Conservation (phyloP, 2,888 invertebrate species). For the Sphaerophoria rueppellii region DNA sequence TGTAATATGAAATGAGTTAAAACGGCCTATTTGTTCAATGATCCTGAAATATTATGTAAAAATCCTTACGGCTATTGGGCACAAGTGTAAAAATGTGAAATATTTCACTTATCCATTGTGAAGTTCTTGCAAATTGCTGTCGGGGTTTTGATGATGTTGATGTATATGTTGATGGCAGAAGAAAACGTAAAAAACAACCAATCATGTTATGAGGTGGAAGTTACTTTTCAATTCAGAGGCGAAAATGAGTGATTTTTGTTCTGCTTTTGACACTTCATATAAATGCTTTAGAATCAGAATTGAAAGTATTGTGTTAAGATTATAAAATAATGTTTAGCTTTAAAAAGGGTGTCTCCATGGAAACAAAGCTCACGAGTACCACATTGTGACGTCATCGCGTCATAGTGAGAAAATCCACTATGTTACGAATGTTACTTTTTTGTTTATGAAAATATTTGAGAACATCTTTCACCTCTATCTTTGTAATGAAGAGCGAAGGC, state of each 20-base stretch:
- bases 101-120: neutral
- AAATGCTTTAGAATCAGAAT: too few species aligned
- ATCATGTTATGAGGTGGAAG: constrained; percentile 7
- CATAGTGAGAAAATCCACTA: too few species aligned
- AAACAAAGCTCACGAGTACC: too few species aligned
- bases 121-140: neutral
- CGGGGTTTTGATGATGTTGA: neutral
- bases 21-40: constrained; percentile 14
- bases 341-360: too few species aligned
- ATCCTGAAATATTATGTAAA: neutral
- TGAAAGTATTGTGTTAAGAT: too few species aligned
- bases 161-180: neutral
- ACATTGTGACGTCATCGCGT: too few species aligned
- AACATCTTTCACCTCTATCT: too few species aligned
- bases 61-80: neutral
- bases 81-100: neutral
- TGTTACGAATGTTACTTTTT: too few species aligned
- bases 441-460: too few species aligned
- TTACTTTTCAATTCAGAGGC: neutral
- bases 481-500: too few species aligned
- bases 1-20: neutral
- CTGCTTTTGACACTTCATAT: neutral
- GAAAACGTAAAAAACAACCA: neutral
- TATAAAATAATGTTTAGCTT: too few species aligned
- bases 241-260: neutral